Conservation (phyloP, 1,140 invertebrate species). For the Drosophila subpulchrella region DNA sequence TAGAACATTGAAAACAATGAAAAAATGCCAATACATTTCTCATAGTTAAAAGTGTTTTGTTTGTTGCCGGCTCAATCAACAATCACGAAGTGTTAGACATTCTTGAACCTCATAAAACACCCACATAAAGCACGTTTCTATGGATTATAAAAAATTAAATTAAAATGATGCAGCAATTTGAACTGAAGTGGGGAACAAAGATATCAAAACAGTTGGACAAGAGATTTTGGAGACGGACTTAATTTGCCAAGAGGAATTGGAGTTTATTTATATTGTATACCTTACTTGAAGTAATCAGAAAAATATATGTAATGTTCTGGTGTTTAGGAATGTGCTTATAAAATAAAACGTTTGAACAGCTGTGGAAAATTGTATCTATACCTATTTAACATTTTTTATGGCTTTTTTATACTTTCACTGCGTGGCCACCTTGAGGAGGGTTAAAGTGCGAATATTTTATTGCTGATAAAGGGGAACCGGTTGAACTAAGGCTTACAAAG, state of each 20-base stretch:
- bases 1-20: conserved; percentile 17
- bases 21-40: conserved; percentile 44
- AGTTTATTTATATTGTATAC: background rate
- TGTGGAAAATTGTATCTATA: background rate
- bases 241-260: background rate
- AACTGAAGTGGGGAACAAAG: conserved; percentile 16
- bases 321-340: too few relatives aligned
- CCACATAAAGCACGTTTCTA: conserved; percentile 60
- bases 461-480: conserved; percentile 36
- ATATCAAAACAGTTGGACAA: background rate
- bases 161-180: conserved; percentile 20
- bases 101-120: conserved; percentile 46
- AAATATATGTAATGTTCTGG: too few relatives aligned
- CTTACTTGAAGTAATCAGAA: too few relatives aligned
- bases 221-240: background rate
- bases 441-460: conserved; percentile 61
- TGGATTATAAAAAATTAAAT: conserved; percentile 15
- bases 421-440: conserved; percentile 52
- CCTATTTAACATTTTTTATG: background rate
- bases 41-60: conserved; percentile 39
- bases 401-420: conserved; percentile 59
- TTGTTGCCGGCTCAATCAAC: conserved; percentile 28
- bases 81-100: conserved; percentile 70
- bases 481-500: conserved; percentile 20
- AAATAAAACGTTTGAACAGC: background rate